Evolutionary conservation across 2,888 invertebrate species (phyloP).

Genomic region (Cenopis cana): DNA sequence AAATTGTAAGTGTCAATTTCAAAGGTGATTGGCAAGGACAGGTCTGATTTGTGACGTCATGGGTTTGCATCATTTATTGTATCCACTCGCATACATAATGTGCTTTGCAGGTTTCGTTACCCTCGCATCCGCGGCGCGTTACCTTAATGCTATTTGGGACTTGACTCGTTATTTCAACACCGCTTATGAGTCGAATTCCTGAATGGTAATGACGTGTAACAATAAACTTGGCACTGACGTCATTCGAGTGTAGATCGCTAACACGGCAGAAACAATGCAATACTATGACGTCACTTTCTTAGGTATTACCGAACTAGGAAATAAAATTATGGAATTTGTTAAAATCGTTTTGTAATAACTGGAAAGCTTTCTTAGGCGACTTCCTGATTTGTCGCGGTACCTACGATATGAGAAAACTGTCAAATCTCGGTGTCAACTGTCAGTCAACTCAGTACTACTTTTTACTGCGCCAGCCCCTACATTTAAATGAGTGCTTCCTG

Average conservation of each 20-base stretch:
- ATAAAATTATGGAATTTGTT: conserved; percentile 20
- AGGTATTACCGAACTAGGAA: conserved; percentile 20
- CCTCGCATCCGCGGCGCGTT: conserved; percentile 18
- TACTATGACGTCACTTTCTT: conserved; percentile 23
- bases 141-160: conserved; percentile 37
- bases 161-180: conserved; percentile 34
- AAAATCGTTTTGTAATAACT: conserved; percentile 12
- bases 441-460: too few species aligned
- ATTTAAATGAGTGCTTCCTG: too few species aligned
- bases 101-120: conserved; percentile 16
- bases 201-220: conserved; percentile 44
- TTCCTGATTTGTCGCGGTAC: too few species aligned
- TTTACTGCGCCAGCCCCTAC: too few species aligned
- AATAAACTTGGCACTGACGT: conserved; percentile 30
- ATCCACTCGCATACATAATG: conserved; percentile 4
- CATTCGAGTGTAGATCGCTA: conserved; percentile 8
- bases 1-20: conserved; percentile 29
- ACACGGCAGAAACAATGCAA: conserved; percentile 12
- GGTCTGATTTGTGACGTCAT: conserved; percentile 36
- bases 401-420: too few species aligned
- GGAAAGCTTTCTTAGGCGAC: neutral
- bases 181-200: conserved; percentile 39
- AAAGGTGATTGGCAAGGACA: conserved; percentile 43
- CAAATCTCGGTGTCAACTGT: too few species aligned
- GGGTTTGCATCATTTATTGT: conserved; percentile 36